These are phyloP conservation scores for Morone chrysops DNA, from an alignment of 2,113 vertebrate genomes.

Conservation along the genomic window DNA sequence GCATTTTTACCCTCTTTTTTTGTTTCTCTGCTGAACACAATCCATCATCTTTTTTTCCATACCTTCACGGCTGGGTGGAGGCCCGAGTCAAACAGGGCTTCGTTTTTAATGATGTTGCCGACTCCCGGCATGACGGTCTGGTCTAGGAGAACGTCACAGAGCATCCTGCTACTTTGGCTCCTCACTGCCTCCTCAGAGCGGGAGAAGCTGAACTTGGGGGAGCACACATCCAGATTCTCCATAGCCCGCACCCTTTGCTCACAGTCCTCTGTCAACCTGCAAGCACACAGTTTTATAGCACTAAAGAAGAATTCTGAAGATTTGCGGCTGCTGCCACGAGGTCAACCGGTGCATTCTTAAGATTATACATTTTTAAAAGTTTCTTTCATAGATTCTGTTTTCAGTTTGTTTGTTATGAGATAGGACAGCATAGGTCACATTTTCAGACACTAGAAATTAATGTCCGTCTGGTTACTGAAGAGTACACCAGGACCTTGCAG, in stretches of 20 bases:
- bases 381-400: conserved; percentile 35
- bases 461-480: conserved; percentile 42
- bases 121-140: conserved; percentile 93
- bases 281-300: conserved; percentile 25
- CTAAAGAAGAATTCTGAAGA: conserved; percentile 23
- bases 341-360: conserved; percentile 46
- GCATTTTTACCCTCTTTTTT: conserved; percentile 42
- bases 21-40: conserved; percentile 66
- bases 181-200: conserved; percentile 87
- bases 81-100: conserved; percentile 93
- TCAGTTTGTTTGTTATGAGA: conserved; percentile 50
- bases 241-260: conserved; percentile 85
- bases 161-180: conserved; percentile 85
- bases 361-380: conserved; percentile 42
- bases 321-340: conserved; percentile 23
- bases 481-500: conserved; percentile 36
- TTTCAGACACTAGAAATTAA: conserved; percentile 44
- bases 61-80: conserved; percentile 92
- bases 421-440: conserved; percentile 47
- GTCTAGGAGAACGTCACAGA: conserved; percentile 94
- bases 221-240: conserved; percentile 92
- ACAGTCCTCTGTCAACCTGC: conserved; percentile 88
- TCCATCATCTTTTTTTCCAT: conserved; percentile 66
- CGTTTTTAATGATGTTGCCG: conserved; percentile 98
- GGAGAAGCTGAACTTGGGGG: conserved; percentile 87